Evolutionary conservation across 2,113 vertebrate species (phyloP), one percentile per base, ranked within the genome.

Genomic region (Calidris pugnax): DNA sequence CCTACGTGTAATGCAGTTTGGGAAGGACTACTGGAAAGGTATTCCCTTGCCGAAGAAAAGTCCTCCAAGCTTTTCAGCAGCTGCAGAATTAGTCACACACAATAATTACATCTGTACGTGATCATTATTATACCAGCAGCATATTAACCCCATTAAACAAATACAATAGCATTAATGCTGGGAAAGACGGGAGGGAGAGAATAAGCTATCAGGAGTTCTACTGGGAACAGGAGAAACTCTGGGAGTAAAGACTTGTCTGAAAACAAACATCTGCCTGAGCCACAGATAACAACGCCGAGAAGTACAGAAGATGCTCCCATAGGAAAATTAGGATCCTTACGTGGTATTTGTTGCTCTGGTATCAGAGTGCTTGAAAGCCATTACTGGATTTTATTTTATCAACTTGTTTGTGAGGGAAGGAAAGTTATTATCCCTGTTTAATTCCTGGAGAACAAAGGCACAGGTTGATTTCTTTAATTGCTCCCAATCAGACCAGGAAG

Each of bases 81-180:
- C 93, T 91, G 78, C 74, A 27, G 87, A 96, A 97, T 97, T 97
- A 96, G 93, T 97, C 87, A 87, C 83, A 92, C 39, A 35, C 94
- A 94, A 92, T 98, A 98, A 98, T 97, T 98, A 94, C 83, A 93
- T 88, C 85, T 32, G 11, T 81, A 92, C 86, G 47, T 89, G 91
- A 95, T 96, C 92, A 80, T 97, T 93, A 93, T 97, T 97, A 96
- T 47, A 96, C 68, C 94, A 95, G 96, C 89, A 96, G 92, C 87
- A 73, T 96, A 97, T 98, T 98, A 98, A 97, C 96, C 97, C 96
- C 94, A 96, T 98, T 98, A 97, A 95, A 88, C 91, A 96, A 85
- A 95, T 96, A 97, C 93, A 98, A 89, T 94, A 95, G 85, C 78
- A 86, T 66, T 93, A 89, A 73, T 9, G 7, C 69, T 85, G 93